These are phyloP conservation scores for Chymomyza caudatula DNA, from an alignment of 2,888 invertebrate genomes.

Conservation along the genomic window DNA sequence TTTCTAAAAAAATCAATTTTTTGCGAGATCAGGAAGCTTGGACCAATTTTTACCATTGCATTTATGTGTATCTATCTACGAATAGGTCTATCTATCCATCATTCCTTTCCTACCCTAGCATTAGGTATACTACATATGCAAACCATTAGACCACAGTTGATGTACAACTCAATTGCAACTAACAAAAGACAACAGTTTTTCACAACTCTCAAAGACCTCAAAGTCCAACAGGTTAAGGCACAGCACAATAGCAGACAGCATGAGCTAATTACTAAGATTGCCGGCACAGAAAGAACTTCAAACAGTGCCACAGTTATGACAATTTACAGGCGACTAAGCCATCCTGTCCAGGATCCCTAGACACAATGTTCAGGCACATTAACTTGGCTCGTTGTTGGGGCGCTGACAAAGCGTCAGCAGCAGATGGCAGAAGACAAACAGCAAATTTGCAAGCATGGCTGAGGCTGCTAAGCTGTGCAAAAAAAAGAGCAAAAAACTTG, in stretches of 20 bases:
- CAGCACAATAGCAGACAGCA: conserved; percentile 17
- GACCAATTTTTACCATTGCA: no score
- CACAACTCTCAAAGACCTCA: background rate
- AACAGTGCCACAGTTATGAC: conserved; percentile 45
- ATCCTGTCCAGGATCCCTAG: background rate
- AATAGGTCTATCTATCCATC: no score
- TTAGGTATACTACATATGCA: background rate
- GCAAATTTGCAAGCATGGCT: conserved; percentile 17
- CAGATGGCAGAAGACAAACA: conserved; percentile 15
- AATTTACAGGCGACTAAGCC: conserved; percentile 38
- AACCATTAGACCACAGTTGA: background rate
- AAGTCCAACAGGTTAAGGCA: conserved; percentile 50
- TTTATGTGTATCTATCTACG: no score
- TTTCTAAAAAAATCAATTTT: no score
- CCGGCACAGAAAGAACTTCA: conserved; percentile 16
- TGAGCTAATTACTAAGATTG: conserved; percentile 43
- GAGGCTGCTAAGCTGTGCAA: conserved; percentile 8
- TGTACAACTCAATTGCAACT: background rate
- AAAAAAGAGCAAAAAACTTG: conserved; percentile 27
- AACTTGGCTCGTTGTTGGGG: conserved; percentile 44
- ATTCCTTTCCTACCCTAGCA: no score
- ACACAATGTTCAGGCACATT: conserved; percentile 50
- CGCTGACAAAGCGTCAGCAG: conserved; percentile 10
- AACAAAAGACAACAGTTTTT: background rate
- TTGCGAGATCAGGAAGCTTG: no score